phyloP scores from a whole-genome alignment of 2,888 invertebrate genomes.

The Idaea straminata region DNA sequence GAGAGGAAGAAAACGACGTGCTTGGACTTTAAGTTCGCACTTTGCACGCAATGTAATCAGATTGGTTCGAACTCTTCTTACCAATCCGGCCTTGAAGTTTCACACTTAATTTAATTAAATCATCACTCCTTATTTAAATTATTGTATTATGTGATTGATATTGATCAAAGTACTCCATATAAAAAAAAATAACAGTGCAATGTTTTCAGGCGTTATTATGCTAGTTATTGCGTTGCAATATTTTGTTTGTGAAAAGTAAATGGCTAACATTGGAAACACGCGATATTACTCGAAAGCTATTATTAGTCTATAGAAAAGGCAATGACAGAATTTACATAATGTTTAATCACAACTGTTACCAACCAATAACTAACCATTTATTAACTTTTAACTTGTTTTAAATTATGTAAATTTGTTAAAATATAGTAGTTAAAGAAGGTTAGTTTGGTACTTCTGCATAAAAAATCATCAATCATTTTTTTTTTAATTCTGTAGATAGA shows the following conservation, averaged over 20 bases:
- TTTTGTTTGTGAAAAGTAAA: constrained; percentile 63
- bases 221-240: constrained; percentile 73
- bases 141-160: too few relatives aligned
- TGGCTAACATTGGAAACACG: constrained; percentile 38
- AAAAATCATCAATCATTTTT: not conserved
- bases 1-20: too few relatives aligned
- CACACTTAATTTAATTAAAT: too few relatives aligned
- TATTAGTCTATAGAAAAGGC: constrained; percentile 38
- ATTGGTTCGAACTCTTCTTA: too few relatives aligned
- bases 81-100: too few relatives aligned
- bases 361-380: not conserved
- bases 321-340: constrained; percentile 65
- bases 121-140: too few relatives aligned
- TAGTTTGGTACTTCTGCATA: too few relatives aligned
- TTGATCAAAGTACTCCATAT: too few relatives aligned
- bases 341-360: constrained; percentile 20
- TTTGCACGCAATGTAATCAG: too few relatives aligned
- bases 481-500: too few relatives aligned
- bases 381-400: not conserved
- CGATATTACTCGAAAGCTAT: constrained; percentile 39
- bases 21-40: too few relatives aligned
- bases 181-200: not conserved
- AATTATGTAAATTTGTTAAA: not conserved
- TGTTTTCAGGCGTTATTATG: constrained; percentile 27
- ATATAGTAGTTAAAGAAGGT: too few relatives aligned